These are phyloP conservation scores for Psittacula derbiana DNA, from an alignment of 2,797 vertebrate species.

Conservation along the genomic window DNA sequence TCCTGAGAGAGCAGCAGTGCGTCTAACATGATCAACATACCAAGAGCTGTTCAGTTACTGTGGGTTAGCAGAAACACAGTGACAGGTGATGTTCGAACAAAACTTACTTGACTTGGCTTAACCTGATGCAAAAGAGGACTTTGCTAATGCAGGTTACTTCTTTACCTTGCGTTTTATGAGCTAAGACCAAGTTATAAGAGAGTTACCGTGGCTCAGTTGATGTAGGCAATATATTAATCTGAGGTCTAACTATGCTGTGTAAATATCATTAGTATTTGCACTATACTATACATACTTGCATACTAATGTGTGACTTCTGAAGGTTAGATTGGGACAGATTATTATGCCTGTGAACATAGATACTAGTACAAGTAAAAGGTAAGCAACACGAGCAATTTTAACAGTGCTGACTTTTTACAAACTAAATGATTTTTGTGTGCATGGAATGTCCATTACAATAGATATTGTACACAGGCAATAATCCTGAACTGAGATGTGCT, in stretches of 20 bases:
- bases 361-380: not conserved
- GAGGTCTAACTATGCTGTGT: too few relatives aligned
- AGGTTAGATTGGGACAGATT: not conserved
- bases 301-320: not conserved
- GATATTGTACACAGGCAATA: not conserved
- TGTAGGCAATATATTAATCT: too few relatives aligned
- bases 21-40: accelerated
- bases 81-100: accelerated
- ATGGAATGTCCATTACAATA: not conserved
- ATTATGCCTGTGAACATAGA: accelerated
- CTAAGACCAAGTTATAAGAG: not conserved
- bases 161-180: not conserved
- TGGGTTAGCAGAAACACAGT: not conserved
- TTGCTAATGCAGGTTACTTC: accelerated
- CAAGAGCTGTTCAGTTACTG: not conserved
- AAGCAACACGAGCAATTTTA: accelerated
- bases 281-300: accelerated
- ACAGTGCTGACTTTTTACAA: not conserved
- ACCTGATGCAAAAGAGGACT: not conserved
- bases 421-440: too few relatives aligned
- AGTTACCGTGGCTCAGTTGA: not conserved
- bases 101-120: not conserved
- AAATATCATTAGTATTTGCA: not conserved
- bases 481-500: not conserved
- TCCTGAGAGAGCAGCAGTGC: too few relatives aligned